Evolutionary conservation across 1,140 invertebrate genomes (phyloP).

Genomic region (Lordiphosa stackelbergi): DNA sequence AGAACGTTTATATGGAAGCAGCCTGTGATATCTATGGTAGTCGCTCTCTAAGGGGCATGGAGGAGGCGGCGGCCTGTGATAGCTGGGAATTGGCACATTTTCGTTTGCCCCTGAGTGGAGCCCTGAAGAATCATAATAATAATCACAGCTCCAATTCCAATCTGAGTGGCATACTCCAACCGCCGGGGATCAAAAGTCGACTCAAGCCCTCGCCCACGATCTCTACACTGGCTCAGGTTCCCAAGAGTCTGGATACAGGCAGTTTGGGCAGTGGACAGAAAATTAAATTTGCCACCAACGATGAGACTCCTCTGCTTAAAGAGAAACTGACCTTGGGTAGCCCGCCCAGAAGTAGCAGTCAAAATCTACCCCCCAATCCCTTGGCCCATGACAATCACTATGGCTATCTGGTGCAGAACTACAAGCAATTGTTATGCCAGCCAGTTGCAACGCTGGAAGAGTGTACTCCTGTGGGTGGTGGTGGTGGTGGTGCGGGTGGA

Average conservation of each 20-base stretch:
- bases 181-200: constrained; percentile 21
- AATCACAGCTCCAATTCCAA: constrained; percentile 68
- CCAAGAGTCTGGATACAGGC: constrained; percentile 26
- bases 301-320: constrained; percentile 40
- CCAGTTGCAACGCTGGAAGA: constrained; percentile 16
- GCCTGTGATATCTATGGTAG: constrained; percentile 59
- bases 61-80: constrained; percentile 30
- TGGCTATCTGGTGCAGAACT: constrained; percentile 60
- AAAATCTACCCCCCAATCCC: constrained; percentile 50
- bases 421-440: constrained; percentile 42
- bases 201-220: constrained; percentile 67
- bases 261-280: constrained; percentile 49
- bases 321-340: constrained; percentile 1
- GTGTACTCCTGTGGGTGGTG: constrained; percentile 30
- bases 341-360: constrained; percentile 35
- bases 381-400: constrained; percentile 34
- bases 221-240: constrained; percentile 35
- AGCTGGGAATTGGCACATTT: constrained; percentile 68
- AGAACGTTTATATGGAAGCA: constrained; percentile 54
- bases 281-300: constrained; percentile 60
- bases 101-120: constrained; percentile 63
- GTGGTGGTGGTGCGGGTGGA: constrained; percentile 11
- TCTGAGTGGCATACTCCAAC: constrained; percentile 64
- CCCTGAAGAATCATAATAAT: constrained; percentile 56
- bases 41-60: constrained; percentile 49